Evolutionary conservation across 92 coral and sea anemone species (phyloP), one percentile per base, ranked within the genome.

Genomic region (Porites evermanni): DNA sequence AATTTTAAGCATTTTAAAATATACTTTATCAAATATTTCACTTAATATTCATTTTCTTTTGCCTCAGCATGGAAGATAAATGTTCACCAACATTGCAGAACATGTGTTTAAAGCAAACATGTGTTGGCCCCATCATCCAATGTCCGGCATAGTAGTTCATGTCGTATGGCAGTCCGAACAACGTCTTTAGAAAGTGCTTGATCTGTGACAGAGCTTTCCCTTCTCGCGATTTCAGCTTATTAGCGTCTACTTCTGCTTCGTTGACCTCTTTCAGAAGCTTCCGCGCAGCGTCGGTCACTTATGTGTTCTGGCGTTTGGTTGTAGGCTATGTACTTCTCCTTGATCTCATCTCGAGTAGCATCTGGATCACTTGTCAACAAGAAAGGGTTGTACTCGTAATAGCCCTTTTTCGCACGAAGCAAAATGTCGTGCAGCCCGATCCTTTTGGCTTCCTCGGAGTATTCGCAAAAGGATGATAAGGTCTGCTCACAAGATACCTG

Each of bases 111-210:
- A 77, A 85, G 66, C 99, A 97, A 67, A 95, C 92, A 64, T 74
- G 58, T 80, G 95, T 95, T 3, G 99, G 98, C 3, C 99, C 99
- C 92, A 95, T 79, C 93, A 97, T 82, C 99, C 99, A 97, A 56
- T 97, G 94, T 1, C 95, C 99, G 0, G 98, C 92, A 60, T 97
- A 97, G 63, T 91, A 97, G 64, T 95, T 95, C 54, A 91, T 92
- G 32, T 93, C 97, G 54, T 89, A 95, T 0, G 98, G 95, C 63
- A 91, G 89, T 0, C 98, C 99, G 75, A 95, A 97, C 10, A 89
- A 82, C 19, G 92, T 93, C 52, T 83, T 78, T 11, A 97, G 75
- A 81, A 90, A 97, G 29, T 93, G 98, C 73, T 90, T 93, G 0
- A 94, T 91, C 74, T 97, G 98, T 4, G 86, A 79, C 4, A 95